Evolutionary conservation across 2,113 vertebrate species (phyloP).

Genomic region (Corythornis madagascariensis): DNA sequence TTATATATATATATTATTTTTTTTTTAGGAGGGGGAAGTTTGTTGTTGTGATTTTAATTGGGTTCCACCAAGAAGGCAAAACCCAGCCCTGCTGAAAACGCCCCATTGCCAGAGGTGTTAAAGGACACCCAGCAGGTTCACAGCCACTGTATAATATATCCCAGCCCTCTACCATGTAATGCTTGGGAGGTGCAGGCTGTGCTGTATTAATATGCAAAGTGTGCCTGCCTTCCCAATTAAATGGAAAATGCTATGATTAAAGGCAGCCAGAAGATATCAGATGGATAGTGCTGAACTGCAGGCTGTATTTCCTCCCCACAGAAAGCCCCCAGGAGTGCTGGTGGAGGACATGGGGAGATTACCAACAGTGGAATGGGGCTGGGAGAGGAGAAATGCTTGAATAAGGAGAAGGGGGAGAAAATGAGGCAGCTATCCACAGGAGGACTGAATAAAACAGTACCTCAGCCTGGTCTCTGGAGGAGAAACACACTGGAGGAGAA

Average conservation of each 20-base stretch:
- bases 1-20: fast-evolving
- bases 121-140: constrained; percentile 10
- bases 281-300: constrained; percentile 53
- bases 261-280: constrained; percentile 65
- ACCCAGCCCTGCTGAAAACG: not conserved
- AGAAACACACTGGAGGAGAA: no score
- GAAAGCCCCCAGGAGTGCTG: constrained; percentile 58
- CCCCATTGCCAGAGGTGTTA: not conserved
- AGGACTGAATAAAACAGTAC: not conserved
- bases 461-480: not conserved
- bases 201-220: constrained; percentile 69
- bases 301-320: constrained; percentile 40
- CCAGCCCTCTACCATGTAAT: not conserved
- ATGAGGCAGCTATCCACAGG: not conserved
- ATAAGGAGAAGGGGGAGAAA: not conserved
- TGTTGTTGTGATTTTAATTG: not conserved
- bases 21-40: not conserved
- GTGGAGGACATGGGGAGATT: constrained; percentile 23
- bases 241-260: constrained; percentile 72
- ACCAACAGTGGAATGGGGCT: not conserved
- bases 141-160: not conserved
- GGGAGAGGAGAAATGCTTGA: constrained; percentile 11
- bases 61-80: not conserved
- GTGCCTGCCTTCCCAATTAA: constrained; percentile 74
- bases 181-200: constrained; percentile 26